Base-by-base conservation (phyloP, 2,113 vertebrate species). In the Opisthocomus hoazin region DNA sequence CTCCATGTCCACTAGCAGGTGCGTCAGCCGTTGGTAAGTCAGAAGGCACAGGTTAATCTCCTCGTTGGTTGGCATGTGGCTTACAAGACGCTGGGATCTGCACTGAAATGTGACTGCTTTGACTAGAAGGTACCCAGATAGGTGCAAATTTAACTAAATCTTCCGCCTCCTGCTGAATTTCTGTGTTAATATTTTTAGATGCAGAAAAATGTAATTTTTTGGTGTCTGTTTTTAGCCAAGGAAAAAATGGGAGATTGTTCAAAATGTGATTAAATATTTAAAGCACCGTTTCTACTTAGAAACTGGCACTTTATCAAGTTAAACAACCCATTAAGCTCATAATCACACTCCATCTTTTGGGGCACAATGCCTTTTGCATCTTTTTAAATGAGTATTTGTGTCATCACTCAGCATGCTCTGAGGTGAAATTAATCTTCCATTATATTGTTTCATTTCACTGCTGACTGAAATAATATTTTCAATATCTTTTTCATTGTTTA, bases 221-320 rank as follows among this genome's bases (percentile, higher is more conserved):
- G 1, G 14, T 53, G 34, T 76, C 57, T 94, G 64, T 23, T 89
- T 93, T 82, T 76, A 91, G 87, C 70, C 57, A 69, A 82, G 34
- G 15, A 36, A 29, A 86, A 92, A 92, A 87, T 39, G 26, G 36
- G 56, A 82, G 60, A 29, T 36, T 60, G 36, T 57, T 96, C 53
- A 96, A 93, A 85, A 50, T 75, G 71, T 84, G 66, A 94, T 95
- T 94, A 94, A 95, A 95, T 87, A 93, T 94, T 96, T 96, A 91
- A 94, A 94, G 68, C 64, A 66, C 5, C 2, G 48, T 63, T 95
- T 91, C 87, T 95, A 71, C 94, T 96, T 93, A 94, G 91, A 91
- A 92, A 82, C 65, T 81, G 81, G 73, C 56, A 74, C 60, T 95
- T 96, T 63, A 95, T 96, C 91, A 91, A 87, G 36, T 92, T 95